phyloP scores from a whole-genome alignment of 2,888 invertebrate genomes.

The Drosophila pseudotakahashii region DNA sequence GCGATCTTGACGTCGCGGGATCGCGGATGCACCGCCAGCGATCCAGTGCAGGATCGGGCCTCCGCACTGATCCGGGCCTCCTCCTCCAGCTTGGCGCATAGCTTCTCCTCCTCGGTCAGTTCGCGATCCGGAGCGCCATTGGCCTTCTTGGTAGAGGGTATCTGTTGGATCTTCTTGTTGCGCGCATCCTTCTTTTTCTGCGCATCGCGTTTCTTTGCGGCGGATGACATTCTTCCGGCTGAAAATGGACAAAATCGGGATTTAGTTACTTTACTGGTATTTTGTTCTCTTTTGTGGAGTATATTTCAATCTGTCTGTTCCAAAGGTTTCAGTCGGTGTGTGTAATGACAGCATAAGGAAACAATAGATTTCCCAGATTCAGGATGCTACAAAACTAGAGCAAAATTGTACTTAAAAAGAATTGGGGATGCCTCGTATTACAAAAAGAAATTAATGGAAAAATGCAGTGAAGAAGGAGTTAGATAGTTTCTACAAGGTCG shows the following conservation, averaged over 20 bases:
- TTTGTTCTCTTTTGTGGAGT: neutral
- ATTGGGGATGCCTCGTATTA: too few species aligned
- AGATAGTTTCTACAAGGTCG: neutral
- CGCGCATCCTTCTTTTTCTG: slow-evolving; percentile 98
- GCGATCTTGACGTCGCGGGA: slow-evolving; percentile 98
- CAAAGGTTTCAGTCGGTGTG: slow-evolving; percentile 1
- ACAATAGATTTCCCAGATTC: neutral
- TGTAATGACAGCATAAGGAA: neutral
- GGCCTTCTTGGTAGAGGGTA: slow-evolving; percentile 84
- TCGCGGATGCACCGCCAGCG: slow-evolving; percentile 96
- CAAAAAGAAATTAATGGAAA: neutral
- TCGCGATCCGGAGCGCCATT: slow-evolving; percentile 86
- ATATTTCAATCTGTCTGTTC: slow-evolving; percentile 3
- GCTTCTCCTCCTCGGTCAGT: slow-evolving; percentile 87
- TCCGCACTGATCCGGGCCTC: slow-evolving; percentile 97
- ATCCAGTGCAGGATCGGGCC: slow-evolving; percentile 97
- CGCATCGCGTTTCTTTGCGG: slow-evolving; percentile 98
- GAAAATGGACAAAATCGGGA: neutral
- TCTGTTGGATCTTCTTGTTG: slow-evolving; percentile 85
- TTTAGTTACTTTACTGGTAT: slow-evolving; percentile 2
- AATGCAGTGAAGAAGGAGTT: neutral
- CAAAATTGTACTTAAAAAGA: neutral
- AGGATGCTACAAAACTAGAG: neutral
- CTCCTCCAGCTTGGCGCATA: slow-evolving; percentile 94
- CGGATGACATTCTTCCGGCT: slow-evolving; percentile 93